A percentile compares a stretch with the other conserved stretches of the same genome.
Evolutionary conservation across 2,113 vertebrate species (phyloP).

Genomic region (Megaceryle maxima): DNA sequence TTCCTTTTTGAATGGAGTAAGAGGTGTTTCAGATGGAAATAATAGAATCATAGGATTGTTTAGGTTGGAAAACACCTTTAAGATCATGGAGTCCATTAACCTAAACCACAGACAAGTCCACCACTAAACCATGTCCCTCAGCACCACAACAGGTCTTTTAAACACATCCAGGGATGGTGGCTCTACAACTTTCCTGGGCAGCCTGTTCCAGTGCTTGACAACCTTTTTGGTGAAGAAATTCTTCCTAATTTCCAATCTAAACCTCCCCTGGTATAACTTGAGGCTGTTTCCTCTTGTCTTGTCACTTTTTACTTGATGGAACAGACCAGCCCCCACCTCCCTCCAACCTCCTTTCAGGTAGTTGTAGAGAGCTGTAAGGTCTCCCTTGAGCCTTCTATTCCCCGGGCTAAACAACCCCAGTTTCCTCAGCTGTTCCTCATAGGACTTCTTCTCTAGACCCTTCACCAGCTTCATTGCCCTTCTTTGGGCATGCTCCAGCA

Average conservation of each 20-base stretch:
- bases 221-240: neutral
- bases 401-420: neutral
- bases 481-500: neutral
- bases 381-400: neutral
- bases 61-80: neutral
- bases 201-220: neutral
- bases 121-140: neutral
- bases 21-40: neutral
- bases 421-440: neutral
- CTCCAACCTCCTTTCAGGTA: neutral
- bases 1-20: neutral
- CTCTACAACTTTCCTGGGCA: neutral
- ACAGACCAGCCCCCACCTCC: neutral
- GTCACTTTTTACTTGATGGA: neutral
- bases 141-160: neutral
- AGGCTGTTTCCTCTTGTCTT: neutral
- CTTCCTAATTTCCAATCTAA: neutral
- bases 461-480: neutral
- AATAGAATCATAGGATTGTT: neutral
- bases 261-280: neutral
- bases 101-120: neutral
- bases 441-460: neutral
- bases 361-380: neutral
- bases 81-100: neutral
- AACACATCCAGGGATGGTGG: neutral